Evolutionary conservation across 2,888 invertebrate genomes (phyloP).

Genomic region (Punctoribates punctum): DNA sequence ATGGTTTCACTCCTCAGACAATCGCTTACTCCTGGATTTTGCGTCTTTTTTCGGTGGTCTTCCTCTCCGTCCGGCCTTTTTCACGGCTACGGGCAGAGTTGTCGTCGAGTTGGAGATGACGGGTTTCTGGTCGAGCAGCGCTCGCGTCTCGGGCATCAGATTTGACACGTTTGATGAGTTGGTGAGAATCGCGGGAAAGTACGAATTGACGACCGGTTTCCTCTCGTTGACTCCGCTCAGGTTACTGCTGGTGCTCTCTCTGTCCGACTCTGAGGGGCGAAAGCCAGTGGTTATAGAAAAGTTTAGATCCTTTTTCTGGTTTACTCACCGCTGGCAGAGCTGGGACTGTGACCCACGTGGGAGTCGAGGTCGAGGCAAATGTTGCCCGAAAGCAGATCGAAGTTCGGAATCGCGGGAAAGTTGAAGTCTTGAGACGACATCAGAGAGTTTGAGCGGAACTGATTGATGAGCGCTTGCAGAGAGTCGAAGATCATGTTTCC

Average conservation of each 20-base stretch:
- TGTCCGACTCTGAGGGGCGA: conserved; percentile 47
- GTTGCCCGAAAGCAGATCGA: conserved; percentile 33
- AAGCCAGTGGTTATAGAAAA: too few species aligned
- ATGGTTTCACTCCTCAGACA: background rate
- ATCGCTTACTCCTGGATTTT: conserved; percentile 46
- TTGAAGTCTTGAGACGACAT: conserved; percentile 17
- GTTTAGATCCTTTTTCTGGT: background rate
- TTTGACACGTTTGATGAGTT: conserved; percentile 26
- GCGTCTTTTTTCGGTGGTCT: conserved; percentile 48
- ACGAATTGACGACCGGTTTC: background rate
- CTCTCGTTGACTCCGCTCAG: conserved; percentile 47
- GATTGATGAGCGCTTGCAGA: conserved; percentile 44
- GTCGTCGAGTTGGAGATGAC: background rate
- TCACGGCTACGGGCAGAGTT: conserved; percentile 5
- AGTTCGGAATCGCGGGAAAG: conserved; percentile 37
- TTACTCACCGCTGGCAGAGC: conserved; percentile 44
- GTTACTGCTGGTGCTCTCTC: conserved; percentile 48
- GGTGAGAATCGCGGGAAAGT: conserved; percentile 3
- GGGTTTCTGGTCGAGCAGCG: conserved; percentile 4
- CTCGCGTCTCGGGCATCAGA: conserved; percentile 11
- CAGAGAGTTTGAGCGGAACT: conserved; percentile 43
- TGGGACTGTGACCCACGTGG: conserved; percentile 43
- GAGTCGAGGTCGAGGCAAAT: conserved; percentile 43
- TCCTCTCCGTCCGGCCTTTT: conserved; percentile 45
- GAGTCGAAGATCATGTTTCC: conserved; percentile 46